Conservation (phyloP, 1,140 invertebrate species). For the Dreissena polymorpha region DNA sequence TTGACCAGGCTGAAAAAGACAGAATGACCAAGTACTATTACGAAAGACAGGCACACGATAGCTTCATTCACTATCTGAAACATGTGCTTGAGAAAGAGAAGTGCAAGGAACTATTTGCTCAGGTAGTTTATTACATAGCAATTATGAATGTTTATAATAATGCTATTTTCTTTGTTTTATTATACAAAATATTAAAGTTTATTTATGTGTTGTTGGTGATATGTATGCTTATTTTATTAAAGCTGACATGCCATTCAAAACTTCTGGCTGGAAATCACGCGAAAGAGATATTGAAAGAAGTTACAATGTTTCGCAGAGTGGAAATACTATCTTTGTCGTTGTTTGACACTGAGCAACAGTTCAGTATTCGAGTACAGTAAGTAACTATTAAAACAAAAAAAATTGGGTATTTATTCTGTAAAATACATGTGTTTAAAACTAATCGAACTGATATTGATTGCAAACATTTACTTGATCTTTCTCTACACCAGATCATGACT, state of each 20-base stretch:
- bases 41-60: constrained; percentile 28
- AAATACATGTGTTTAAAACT: background rate
- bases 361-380: constrained; percentile 34
- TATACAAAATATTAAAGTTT: background rate
- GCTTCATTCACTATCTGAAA: constrained; percentile 31
- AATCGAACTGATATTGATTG: no score
- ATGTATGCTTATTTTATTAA: constrained; percentile 4
- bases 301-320: background rate
- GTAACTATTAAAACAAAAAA: background rate
- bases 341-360: constrained; percentile 50
- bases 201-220: background rate
- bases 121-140: constrained; percentile 10
- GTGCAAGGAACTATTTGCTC: constrained; percentile 21
- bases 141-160: background rate
- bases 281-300: background rate
- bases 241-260: constrained; percentile 42
- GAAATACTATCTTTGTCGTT: constrained; percentile 29
- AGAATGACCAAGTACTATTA: constrained; percentile 1
- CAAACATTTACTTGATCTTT: no score
- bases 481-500: background rate
- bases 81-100: constrained; percentile 8
- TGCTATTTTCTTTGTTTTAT: background rate
- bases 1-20: background rate
- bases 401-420: background rate
- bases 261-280: constrained; percentile 17